Percentiles rank a stretch among this genome's conserved stretches.
Evolutionary conservation across 1,140 invertebrate genomes (phyloP).

Genomic region (Anoplolepis gracilipes): DNA sequence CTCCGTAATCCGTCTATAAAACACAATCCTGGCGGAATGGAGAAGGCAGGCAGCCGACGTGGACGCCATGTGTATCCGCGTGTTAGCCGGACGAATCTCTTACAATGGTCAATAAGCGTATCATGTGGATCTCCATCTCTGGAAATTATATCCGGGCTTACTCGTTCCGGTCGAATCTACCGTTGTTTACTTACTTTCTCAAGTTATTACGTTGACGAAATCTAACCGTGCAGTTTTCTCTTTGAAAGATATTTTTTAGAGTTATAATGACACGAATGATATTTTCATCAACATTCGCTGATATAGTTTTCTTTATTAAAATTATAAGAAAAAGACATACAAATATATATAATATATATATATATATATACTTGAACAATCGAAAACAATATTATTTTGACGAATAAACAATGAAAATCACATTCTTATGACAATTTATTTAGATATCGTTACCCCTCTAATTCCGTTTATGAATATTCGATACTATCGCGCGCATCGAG

Average conservation of each 20-base stretch:
- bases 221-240: background rate
- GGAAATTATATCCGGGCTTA: slow-evolving; percentile 61
- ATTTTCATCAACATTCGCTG: background rate
- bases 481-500: slow-evolving; percentile 36
- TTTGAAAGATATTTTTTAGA: slow-evolving; percentile 10
- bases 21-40: slow-evolving; percentile 71
- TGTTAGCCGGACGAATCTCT: slow-evolving; percentile 50
- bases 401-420: slow-evolving; percentile 12
- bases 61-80: slow-evolving; percentile 51
- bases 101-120: slow-evolving; percentile 64
- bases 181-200: slow-evolving; percentile 47
- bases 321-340: background rate
- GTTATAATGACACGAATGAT: background rate
- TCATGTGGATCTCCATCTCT: slow-evolving; percentile 63
- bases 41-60: slow-evolving; percentile 34
- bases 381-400: background rate
- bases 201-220: slow-evolving; percentile 18
- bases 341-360: background rate
- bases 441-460: background rate
- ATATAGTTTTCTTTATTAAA: background rate
- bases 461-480: slow-evolving; percentile 48
- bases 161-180: slow-evolving; percentile 54
- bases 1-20: slow-evolving; percentile 80
- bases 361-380: background rate
- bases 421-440: slow-evolving; percentile 44